Evolutionary conservation across 30 jellyfish, hydroid and myxozoan genomes (phyloP).

Genomic region (Hydra vulgaris): DNA sequence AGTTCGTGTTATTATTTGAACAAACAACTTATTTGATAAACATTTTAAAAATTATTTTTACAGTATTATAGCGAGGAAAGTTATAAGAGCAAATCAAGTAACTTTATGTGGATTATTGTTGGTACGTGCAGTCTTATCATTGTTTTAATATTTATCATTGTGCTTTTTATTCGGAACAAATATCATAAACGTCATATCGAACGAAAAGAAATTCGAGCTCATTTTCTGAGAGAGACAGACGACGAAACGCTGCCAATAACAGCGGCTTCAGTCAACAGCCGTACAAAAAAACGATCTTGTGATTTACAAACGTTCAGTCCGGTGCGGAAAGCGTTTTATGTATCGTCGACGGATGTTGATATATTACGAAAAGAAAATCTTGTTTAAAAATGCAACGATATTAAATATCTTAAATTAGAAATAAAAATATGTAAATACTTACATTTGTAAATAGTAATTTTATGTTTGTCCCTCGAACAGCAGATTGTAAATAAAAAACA

Average conservation of each 20-base stretch:
- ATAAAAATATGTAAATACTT: no score
- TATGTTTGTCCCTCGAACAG: no score
- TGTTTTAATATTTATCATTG: neutral
- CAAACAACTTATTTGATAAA: no score
- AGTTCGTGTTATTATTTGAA: no score
- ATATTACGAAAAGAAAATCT: neutral
- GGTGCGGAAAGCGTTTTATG: slow-evolving; percentile 18
- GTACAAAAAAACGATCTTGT: neutral
- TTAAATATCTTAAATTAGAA: no score
- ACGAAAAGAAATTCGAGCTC: slow-evolving; percentile 2
- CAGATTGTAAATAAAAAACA: no score
- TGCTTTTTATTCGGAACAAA: neutral
- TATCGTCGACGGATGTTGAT: slow-evolving; percentile 11
- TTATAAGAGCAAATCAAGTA: neutral
- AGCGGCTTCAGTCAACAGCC: neutral
- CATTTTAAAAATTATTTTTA: no score
- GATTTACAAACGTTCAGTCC: slow-evolving; percentile 33
- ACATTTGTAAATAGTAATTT: no score
- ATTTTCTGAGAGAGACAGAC: neutral
- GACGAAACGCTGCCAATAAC: slow-evolving; percentile 5
- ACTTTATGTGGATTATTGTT: neutral
- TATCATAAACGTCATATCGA: neutral
- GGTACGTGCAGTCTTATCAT: neutral
- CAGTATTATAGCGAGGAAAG: neutral
- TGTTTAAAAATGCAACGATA: neutral